phyloP scores from a whole-genome alignment of 1,140 invertebrate species.

The Aphelenchoides avenae region DNA sequence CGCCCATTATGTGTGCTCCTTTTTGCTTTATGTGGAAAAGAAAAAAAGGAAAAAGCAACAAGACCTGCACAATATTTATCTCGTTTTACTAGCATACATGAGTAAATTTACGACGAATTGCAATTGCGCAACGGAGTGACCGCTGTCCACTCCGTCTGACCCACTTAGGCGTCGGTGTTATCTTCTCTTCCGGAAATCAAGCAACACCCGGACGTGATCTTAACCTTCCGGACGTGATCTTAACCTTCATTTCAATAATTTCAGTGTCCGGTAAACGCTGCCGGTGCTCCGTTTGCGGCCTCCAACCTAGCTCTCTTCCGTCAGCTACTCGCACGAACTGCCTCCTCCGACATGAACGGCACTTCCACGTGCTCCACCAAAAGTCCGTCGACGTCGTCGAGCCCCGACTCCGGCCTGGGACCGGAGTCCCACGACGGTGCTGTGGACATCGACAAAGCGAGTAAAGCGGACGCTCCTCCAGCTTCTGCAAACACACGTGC shows the following conservation, averaged over 20 bases:
- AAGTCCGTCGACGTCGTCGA: slow-evolving; percentile 4
- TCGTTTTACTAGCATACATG: too few species aligned
- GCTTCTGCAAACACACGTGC: too few species aligned
- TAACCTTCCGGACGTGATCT: not conserved
- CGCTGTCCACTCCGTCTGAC: too few species aligned
- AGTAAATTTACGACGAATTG: too few species aligned
- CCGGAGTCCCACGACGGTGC: not conserved
- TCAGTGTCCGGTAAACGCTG: too few species aligned
- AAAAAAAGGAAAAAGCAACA: too few species aligned
- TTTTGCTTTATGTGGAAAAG: too few species aligned
- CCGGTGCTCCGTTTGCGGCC: not conserved
- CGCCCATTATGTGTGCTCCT: too few species aligned
- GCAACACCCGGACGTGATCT: not conserved
- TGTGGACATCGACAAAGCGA: not conserved
- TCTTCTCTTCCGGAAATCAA: too few species aligned
- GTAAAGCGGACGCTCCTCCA: not conserved
- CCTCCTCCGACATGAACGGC: not conserved
- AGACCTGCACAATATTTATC: too few species aligned
- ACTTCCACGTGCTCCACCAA: not conserved
- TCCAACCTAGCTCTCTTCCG: not conserved
- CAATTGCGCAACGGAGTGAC: too few species aligned
- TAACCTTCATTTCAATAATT: not conserved
- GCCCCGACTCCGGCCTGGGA: slow-evolving; percentile 4
- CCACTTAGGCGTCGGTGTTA: too few species aligned
- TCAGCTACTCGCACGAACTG: not conserved